Base-by-base conservation (phyloP, 1,140 invertebrate genomes). In the Agrilus planipennis region DNA sequence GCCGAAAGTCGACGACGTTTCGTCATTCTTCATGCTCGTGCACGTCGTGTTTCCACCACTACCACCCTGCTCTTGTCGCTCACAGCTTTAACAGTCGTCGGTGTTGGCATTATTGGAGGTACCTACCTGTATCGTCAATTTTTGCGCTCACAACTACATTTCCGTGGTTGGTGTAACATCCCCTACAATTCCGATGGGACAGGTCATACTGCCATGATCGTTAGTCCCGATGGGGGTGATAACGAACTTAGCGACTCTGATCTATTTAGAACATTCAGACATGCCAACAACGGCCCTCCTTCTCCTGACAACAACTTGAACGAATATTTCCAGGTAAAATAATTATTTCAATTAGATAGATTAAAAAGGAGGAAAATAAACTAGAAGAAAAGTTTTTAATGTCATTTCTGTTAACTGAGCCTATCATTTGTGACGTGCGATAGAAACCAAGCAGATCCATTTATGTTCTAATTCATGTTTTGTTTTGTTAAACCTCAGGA, bases 401-500 rank as follows among this genome's bases (percentile, higher is more conserved):
- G n/a, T 25, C n/a, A 25, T n/a, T 7, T 25, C n/a, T 25, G 23
- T 7, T 25, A 25, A 7, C n/a, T n/a, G n/a, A n/a, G n/a, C n/a
- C n/a, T n/a, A n/a, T n/a, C n/a, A n/a, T n/a, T n/a, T n/a, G n/a
- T n/a, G n/a, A n/a, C n/a, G n/a, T n/a, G n/a, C n/a, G n/a, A n/a
- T n/a, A n/a, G n/a, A n/a, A n/a, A n/a, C n/a, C n/a, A n/a, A n/a
- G n/a, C n/a, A n/a, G n/a, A n/a, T n/a, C n/a, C n/a, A n/a, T n/a
- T n/a, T n/a, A n/a, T n/a, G n/a, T n/a, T n/a, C n/a, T n/a, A n/a
- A n/a, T n/a, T n/a, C n/a, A n/a, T n/a, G n/a, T n/a, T n/a, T n/a
- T 75, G 69, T 23, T n/a, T n/a, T n/a, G n/a, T n/a, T n/a, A n/a
- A n/a, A n/a, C 81, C 92, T 47, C 73, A 78, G 25, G 84, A 90